Percentiles rank a stretch among this genome's conserved stretches.
Conservation (phyloP, 2,888 invertebrate genomes). For the Eristalis pertinax region DNA sequence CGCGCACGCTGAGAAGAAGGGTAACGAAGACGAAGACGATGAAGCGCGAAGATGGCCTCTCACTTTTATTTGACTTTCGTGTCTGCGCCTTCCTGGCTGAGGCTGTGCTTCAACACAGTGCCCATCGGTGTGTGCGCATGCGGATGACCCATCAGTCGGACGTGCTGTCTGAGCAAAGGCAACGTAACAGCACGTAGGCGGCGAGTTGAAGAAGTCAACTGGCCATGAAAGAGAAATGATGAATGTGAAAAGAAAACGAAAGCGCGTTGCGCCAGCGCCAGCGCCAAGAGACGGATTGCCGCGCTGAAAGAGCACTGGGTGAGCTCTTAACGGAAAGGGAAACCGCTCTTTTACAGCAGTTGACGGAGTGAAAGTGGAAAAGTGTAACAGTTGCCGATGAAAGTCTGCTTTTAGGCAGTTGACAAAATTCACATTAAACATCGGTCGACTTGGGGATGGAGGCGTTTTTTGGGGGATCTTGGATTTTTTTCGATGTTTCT, state of each 20-base stretch:
- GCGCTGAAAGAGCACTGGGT: conserved; percentile 45
- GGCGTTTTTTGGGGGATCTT: too few species aligned
- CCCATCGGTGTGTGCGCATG: conserved; percentile 18
- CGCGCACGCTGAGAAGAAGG: neutral
- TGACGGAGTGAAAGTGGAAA: conserved; percentile 35
- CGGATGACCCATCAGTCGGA: conserved; percentile 43
- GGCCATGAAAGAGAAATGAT: conserved; percentile 46
- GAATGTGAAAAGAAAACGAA: conserved; percentile 10
- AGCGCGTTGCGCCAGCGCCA: neutral
- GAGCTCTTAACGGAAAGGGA: conserved; percentile 43
- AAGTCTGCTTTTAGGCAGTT: conserved; percentile 59
- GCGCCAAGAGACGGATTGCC: neutral
- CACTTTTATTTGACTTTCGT: conserved; percentile 29
- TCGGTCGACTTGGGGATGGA: too few species aligned
- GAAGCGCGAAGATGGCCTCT: conserved; percentile 45
- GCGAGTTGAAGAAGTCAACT: conserved; percentile 37
- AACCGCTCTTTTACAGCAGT: neutral
- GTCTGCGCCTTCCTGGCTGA: neutral
- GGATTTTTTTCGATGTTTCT: too few species aligned
- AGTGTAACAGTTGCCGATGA: conserved; percentile 14
- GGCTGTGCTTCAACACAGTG: conserved; percentile 21
- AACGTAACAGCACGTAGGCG: too few species aligned
- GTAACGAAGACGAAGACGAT: neutral
- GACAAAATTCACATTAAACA: too few species aligned
- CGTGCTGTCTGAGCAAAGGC: conserved; percentile 41